Evolutionary conservation across 2,797 vertebrate species (phyloP).

Genomic region (Pseudomugil gertrudae): DNA sequence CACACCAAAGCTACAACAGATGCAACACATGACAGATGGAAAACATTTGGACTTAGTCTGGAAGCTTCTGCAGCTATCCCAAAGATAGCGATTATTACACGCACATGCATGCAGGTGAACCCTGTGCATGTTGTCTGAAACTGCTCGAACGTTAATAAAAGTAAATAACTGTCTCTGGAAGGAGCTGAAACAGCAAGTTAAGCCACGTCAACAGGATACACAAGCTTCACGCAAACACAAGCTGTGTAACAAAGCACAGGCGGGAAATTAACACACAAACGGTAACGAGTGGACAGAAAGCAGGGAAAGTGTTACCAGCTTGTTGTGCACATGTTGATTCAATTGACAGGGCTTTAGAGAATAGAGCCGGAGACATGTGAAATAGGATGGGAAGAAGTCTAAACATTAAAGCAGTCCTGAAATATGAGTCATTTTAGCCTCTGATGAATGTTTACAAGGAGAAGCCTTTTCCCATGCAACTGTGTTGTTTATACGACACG

Average conservation of each 20-base stretch:
- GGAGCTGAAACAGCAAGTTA: background rate
- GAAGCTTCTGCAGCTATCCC: too few species aligned
- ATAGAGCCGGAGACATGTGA: conserved; percentile 20
- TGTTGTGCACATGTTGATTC: conserved; percentile 17
- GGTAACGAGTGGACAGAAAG: conserved; percentile 14
- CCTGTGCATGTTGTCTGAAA: background rate
- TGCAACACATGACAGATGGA: background rate
- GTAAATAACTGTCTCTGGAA: background rate
- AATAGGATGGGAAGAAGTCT: background rate
- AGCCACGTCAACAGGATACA: background rate
- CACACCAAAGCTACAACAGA: background rate
- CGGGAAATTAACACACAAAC: conserved; percentile 22
- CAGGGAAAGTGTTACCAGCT: background rate
- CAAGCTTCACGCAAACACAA: conserved; percentile 5
- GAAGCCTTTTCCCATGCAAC: conserved; percentile 24
- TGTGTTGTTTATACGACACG: conserved; percentile 2
- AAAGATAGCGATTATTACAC: background rate
- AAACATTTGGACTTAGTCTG: too few species aligned
- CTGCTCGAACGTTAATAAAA: background rate
- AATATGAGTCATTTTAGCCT: conserved; percentile 34
- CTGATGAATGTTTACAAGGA: conserved; percentile 17
- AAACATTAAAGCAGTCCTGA: conserved; percentile 33
- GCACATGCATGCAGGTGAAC: background rate
- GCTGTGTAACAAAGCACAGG: conserved; percentile 5
- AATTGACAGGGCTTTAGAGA: conserved; percentile 15